Evolutionary conservation across 2,113 vertebrate species (phyloP).

Genomic region (Fregata magnificens): DNA sequence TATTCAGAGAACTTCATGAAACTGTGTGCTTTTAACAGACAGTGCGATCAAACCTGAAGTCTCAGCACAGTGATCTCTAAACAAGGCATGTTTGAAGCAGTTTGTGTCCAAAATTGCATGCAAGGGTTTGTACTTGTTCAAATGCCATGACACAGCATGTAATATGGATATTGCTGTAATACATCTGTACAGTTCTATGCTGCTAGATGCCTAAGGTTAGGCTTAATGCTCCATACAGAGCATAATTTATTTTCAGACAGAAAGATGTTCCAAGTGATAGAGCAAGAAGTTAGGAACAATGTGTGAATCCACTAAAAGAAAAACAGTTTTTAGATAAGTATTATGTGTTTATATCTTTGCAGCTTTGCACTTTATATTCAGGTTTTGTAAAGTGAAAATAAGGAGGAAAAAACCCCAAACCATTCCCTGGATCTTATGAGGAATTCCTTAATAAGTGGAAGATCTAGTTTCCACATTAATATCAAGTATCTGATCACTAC

Average conservation of each 20-base stretch:
- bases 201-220: constrained; percentile 14
- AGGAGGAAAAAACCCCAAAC: not conserved
- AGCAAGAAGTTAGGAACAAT: not conserved
- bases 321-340: not conserved
- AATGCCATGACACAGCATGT: constrained; percentile 9
- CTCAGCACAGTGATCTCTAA: constrained; percentile 14
- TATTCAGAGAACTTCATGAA: not conserved
- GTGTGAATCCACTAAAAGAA: not conserved
- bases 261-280: not conserved
- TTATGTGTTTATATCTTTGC: not conserved
- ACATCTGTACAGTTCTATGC: constrained; percentile 26
- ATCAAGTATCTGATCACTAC: not conserved
- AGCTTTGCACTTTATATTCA: not conserved
- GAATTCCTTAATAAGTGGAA: not conserved
- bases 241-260: not conserved
- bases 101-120: not conserved
- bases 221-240: not conserved
- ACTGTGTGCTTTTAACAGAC: not conserved
- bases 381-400: not conserved
- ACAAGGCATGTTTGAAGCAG: not conserved
- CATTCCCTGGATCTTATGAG: not conserved
- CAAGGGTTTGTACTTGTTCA: not conserved
- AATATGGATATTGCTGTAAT: constrained; percentile 6
- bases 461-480: not conserved
- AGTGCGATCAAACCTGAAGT: not conserved